These are phyloP conservation scores for Telmatochromis sp. DNA, from an alignment of 2,113 vertebrate genomes.

Conservation along the genomic window DNA sequence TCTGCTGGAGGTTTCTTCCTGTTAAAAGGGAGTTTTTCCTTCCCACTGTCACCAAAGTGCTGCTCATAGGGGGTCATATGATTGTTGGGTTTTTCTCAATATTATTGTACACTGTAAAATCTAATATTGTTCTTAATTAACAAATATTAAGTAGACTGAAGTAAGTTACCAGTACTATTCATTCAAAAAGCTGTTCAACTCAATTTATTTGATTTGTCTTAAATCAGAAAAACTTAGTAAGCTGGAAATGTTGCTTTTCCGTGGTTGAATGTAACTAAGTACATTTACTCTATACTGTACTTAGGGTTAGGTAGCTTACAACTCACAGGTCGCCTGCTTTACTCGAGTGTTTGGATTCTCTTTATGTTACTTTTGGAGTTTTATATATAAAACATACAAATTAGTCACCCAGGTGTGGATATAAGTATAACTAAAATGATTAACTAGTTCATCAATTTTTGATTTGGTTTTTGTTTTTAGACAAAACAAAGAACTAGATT, in stretches of 20 bases:
- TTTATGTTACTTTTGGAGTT: not conserved
- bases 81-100: not conserved
- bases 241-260: not conserved
- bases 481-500: not conserved
- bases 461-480: not conserved
- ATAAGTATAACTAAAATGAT: not conserved
- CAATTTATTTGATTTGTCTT: not conserved
- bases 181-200: not conserved
- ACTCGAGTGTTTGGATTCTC: not conserved
- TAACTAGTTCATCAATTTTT: not conserved
- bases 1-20: accelerated
- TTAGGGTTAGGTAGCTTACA: not conserved
- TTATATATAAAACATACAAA: not conserved
- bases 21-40: not conserved
- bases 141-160: not conserved
- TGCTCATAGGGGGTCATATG: not conserved
- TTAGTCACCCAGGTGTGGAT: not conserved
- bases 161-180: not conserved
- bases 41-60: not conserved
- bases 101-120: not conserved
- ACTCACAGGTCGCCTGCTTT: not conserved
- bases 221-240: not conserved
- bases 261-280: not conserved
- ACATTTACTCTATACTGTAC: not conserved
- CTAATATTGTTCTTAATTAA: not conserved